Evolutionary conservation across 2,888 invertebrate genomes (phyloP).

Genomic region (Ophioninae sp.): DNA sequence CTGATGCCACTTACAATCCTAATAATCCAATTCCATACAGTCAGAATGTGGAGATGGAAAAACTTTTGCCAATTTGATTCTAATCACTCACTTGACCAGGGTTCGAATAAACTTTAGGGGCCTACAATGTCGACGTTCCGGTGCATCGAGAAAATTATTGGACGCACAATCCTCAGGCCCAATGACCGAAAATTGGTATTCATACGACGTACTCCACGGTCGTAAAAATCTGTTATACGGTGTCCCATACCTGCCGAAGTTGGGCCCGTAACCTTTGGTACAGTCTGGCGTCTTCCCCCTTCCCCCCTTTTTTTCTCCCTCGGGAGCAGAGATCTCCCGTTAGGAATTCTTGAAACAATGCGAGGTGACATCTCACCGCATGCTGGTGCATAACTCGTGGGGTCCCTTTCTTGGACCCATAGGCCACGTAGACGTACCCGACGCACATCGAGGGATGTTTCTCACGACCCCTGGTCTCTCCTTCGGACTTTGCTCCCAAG

Average conservation of each 20-base stretch:
- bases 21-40: neutral
- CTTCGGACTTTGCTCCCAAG: constrained; percentile 17
- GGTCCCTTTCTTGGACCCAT: constrained; percentile 46
- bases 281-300: constrained; percentile 17
- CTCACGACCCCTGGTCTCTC: constrained; percentile 71
- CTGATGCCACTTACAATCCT: neutral
- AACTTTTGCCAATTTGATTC: neutral
- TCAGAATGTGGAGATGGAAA: neutral
- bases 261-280: constrained; percentile 41
- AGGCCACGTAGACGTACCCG: constrained; percentile 51
- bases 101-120: neutral
- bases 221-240: constrained; percentile 59
- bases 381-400: constrained; percentile 64
- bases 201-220: constrained; percentile 51
- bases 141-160: constrained; percentile 14
- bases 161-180: constrained; percentile 3
- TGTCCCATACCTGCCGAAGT: constrained; percentile 60
- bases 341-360: constrained; percentile 79
- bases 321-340: constrained; percentile 68
- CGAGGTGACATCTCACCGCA: constrained; percentile 74
- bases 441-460: constrained; percentile 68
- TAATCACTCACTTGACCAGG: neutral
- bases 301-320: constrained; percentile 39
- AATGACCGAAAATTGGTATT: constrained; percentile 52
- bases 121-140: neutral